Evolutionary conservation across 37 sponge, comb jelly and placozoan species (phyloP).

Genomic region (Aphrocallistes beatrix): DNA sequence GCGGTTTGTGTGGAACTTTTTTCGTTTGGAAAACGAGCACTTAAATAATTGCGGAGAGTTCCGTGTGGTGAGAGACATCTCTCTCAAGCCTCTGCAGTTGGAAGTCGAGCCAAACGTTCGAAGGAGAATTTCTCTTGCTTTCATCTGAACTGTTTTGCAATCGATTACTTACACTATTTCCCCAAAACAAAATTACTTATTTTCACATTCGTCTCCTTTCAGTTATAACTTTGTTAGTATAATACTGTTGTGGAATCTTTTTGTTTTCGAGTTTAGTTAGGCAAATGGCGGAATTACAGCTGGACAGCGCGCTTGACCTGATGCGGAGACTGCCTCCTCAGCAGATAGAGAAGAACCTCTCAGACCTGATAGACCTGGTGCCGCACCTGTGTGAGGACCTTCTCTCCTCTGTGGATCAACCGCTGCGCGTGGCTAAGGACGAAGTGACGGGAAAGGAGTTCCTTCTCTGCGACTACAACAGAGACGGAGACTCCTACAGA

Average conservation of each 20-base stretch:
- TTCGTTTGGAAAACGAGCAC: slow-evolving; percentile 84
- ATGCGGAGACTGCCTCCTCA: slow-evolving; percentile 95
- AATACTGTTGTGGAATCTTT: too few relatives aligned
- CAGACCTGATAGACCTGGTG: slow-evolving; percentile 84
- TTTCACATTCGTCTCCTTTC: too few relatives aligned
- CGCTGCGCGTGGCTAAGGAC: slow-evolving; percentile 74
- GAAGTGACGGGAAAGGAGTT: slow-evolving; percentile 81
- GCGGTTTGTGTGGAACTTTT: slow-evolving; percentile 95
- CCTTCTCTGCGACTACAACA: slow-evolving; percentile 95
- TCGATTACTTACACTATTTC: too few relatives aligned
- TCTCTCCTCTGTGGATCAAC: slow-evolving; percentile 91
- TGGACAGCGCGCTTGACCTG: slow-evolving; percentile 92
- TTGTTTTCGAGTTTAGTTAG: too few relatives aligned
- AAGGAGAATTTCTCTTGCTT: too few relatives aligned
- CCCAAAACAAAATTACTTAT: too few relatives aligned
- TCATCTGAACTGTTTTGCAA: too few relatives aligned
- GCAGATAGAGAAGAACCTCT: slow-evolving; percentile 89
- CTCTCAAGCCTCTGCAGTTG: slow-evolving; percentile 36
- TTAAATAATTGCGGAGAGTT: slow-evolving; percentile 82
- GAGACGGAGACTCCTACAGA: slow-evolving; percentile 95
- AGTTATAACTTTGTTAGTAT: too few relatives aligned
- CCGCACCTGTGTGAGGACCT: slow-evolving; percentile 86
- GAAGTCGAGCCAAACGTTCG: too few relatives aligned
- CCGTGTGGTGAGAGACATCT: slow-evolving; percentile 69
- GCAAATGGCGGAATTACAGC: slow-evolving; percentile 79